Evolutionary conservation across 2,888 invertebrate genomes (phyloP), one percentile per base, ranked within the genome.

Genomic region (Sialis fuliginosa): DNA sequence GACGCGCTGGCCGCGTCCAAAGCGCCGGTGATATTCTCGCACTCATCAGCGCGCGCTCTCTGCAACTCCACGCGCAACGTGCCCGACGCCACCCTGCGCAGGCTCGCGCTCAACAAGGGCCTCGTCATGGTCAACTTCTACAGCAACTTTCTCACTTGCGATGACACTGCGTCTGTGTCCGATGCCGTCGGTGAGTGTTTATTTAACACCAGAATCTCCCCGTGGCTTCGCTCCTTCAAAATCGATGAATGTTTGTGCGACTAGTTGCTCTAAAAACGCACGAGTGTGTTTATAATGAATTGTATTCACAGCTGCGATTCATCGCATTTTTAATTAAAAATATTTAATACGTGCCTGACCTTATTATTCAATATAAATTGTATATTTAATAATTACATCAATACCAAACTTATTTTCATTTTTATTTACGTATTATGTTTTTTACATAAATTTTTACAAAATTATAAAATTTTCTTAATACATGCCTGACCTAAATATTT

Each of bases 81-180:
- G 22, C 83, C 81, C 46, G 87, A 88, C 62, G 74, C 78, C 47
- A 79, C 86, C 47, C 70, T 88, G 45, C 66, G 77, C 41, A 68
- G 77, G 55, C 72, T 89, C 54, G 79, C 81, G 33, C 72, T 78
- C 53, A 89, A 88, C 63, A 79, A 80, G 49, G 88, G 88, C 37
- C 74, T 89, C 46, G 80, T 88, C 51, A 89, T 88, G 88, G 83
- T 88, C 57, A 87, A 85, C 63, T 88, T 89, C 66, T 86, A 83
- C 65, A 81, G 80, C 4, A 74, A 77, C 45, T 88, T 84, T 60
- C 71, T 87, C 39, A 83, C 82, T 13, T 81, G 81, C 63, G 77
- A 74, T 57, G 78, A 81, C 49, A 76, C 76, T 39, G 78, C 86
- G 3, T 85, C 81, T 0, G 77, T 87, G 46, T 73, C 79, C 52